Evolutionary conservation across 2,797 vertebrate genomes (phyloP).

Genomic region (Acanthurus tractus): DNA sequence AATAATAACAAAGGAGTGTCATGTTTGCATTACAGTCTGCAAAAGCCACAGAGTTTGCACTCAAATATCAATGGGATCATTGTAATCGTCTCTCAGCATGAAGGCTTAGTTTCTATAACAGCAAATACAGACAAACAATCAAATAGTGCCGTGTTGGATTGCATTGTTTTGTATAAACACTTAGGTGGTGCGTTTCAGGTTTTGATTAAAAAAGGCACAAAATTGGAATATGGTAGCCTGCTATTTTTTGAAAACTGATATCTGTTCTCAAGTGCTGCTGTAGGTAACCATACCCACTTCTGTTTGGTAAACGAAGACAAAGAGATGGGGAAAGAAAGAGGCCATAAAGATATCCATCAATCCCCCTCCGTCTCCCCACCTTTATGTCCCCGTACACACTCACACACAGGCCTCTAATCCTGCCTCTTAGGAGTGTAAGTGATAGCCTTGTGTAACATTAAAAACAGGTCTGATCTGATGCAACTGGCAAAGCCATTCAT

Average conservation of each 20-base stretch:
- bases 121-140: slow-evolving; percentile 41
- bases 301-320: slow-evolving; percentile 82
- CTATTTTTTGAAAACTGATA: slow-evolving; percentile 61
- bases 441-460: slow-evolving; percentile 83
- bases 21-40: slow-evolving; percentile 34
- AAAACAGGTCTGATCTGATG: slow-evolving; percentile 80
- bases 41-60: slow-evolving; percentile 17
- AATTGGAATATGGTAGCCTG: slow-evolving; percentile 33
- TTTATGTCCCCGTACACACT: slow-evolving; percentile 55
- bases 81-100: slow-evolving; percentile 30
- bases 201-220: slow-evolving; percentile 40
- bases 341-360: slow-evolving; percentile 81
- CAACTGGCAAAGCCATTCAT: slow-evolving; percentile 78
- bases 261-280: slow-evolving; percentile 51
- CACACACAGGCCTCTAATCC: slow-evolving; percentile 77
- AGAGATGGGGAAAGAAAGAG: slow-evolving; percentile 76
- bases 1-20: slow-evolving; percentile 38
- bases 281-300: slow-evolving; percentile 65
- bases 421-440: slow-evolving; percentile 80
- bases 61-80: slow-evolving; percentile 42
- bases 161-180: slow-evolving; percentile 45
- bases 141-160: slow-evolving; percentile 32
- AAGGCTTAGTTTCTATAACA: slow-evolving; percentile 41
- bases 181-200: slow-evolving; percentile 25
- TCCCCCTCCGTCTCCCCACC: slow-evolving; percentile 60